A percentile compares a stretch with the other conserved stretches of the same genome.
phyloP scores from a whole-genome alignment of 2,113 vertebrate genomes.

The Thunnus thynnus region DNA sequence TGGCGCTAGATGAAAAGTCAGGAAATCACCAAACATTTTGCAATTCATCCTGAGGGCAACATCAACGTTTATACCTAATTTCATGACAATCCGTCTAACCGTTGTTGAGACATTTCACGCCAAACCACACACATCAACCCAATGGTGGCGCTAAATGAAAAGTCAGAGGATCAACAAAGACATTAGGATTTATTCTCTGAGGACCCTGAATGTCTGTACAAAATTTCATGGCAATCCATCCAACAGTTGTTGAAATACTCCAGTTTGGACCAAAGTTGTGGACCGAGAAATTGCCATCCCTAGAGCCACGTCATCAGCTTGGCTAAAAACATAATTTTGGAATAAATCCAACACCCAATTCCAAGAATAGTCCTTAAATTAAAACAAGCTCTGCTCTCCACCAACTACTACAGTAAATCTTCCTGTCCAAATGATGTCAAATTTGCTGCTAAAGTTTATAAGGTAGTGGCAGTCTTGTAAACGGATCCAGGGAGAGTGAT shows the following conservation, averaged over 20 bases:
- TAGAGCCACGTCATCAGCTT: accelerated
- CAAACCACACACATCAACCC: no score
- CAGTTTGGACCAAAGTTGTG: background rate
- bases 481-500: constrained; percentile 75
- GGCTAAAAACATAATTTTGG: constrained; percentile 23
- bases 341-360: constrained; percentile 28
- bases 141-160: no score
- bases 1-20: background rate
- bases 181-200: background rate
- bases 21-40: no score
- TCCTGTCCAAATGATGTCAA: constrained; percentile 65
- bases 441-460: constrained; percentile 77
- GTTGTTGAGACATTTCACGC: no score
- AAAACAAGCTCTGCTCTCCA: constrained; percentile 35
- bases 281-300: background rate
- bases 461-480: constrained; percentile 76
- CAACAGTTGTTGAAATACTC: background rate
- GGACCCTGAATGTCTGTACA: no score
- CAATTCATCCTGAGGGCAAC: no score
- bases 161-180: no score
- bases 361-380: constrained; percentile 41
- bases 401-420: constrained; percentile 66
- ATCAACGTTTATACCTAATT: no score
- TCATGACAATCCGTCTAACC: no score
- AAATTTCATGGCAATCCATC: background rate